Percentiles rank a stretch among this genome's conserved stretches.
Evolutionary conservation across 2,113 vertebrate species (phyloP).

Genomic region (Chlamydotis undulata): DNA sequence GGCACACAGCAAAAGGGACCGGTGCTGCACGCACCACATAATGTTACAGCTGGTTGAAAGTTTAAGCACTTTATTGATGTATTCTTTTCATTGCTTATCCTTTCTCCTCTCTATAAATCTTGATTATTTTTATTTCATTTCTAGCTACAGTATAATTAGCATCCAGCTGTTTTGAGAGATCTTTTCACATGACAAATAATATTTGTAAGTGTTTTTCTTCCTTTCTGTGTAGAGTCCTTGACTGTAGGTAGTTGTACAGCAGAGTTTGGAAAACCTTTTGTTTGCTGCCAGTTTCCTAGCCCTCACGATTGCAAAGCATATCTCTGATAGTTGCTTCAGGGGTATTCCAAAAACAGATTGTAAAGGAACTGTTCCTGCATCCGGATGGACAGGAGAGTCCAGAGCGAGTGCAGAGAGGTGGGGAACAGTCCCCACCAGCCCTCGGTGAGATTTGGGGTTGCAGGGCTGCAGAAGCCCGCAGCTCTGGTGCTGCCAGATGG

Average conservation of each 20-base stretch:
- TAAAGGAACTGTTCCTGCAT: neutral
- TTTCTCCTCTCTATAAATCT: slow-evolving; percentile 14
- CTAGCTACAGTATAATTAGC: neutral
- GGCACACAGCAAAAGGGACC: slow-evolving; percentile 7
- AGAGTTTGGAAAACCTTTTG: neutral
- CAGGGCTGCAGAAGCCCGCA: neutral
- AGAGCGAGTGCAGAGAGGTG: neutral
- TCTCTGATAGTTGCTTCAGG: neutral
- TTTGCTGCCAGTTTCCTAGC: neutral
- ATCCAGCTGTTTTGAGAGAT: slow-evolving; percentile 1
- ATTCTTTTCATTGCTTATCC: neutral
- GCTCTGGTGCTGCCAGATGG: neutral
- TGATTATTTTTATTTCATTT: neutral
- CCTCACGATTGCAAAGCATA: neutral
- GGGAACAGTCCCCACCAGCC: neutral
- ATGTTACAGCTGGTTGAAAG: slow-evolving; percentile 10
- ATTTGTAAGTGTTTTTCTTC: neutral
- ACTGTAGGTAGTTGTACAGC: neutral
- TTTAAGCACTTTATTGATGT: neutral
- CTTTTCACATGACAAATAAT: slow-evolving; percentile 6
- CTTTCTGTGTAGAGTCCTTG: neutral
- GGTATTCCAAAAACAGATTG: neutral
- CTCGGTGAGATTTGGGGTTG: neutral
- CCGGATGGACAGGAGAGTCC: neutral
- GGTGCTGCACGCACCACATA: neutral